These are phyloP conservation scores for Volucella zonaria DNA, from an alignment of 2,888 invertebrate genomes.

Conservation along the genomic window DNA sequence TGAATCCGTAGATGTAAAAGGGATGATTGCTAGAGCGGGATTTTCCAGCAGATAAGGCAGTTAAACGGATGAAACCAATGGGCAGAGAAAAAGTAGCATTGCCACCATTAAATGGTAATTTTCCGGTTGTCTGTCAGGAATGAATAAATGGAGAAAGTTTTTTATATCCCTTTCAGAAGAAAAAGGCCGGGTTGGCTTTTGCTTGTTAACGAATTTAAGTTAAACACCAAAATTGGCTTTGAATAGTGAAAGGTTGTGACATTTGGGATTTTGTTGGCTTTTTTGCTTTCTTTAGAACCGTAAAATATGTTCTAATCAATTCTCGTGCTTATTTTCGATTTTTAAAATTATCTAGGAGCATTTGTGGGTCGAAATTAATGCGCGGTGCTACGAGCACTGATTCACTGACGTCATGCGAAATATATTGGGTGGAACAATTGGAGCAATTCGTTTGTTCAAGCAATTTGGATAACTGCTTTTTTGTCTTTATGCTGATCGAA, in stretches of 20 bases:
- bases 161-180: background rate
- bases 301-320: too few relatives aligned
- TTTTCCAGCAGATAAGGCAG: slow-evolving; percentile 23
- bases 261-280: background rate
- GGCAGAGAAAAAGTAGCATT: slow-evolving; percentile 35
- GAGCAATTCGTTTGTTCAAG: too few relatives aligned
- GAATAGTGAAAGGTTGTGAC: too few relatives aligned
- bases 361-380: too few relatives aligned
- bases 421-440: too few relatives aligned
- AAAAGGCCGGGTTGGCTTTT: slow-evolving; percentile 19
- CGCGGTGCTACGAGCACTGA: too few relatives aligned
- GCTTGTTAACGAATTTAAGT: slow-evolving; percentile 49
- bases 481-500: too few relatives aligned
- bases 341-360: too few relatives aligned
- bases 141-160: slow-evolving; percentile 58
- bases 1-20: background rate
- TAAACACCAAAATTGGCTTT: too few relatives aligned
- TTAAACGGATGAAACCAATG: slow-evolving; percentile 49
- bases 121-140: slow-evolving; percentile 62
- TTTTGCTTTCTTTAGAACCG: background rate
- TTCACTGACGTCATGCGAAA: too few relatives aligned
- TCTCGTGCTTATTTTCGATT: too few relatives aligned
- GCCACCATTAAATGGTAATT: slow-evolving; percentile 61
- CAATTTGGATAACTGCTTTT: too few relatives aligned
- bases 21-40: slow-evolving; percentile 6